Conservation (phyloP, 1,140 invertebrate species). For the Oedothorax gibbosus region DNA sequence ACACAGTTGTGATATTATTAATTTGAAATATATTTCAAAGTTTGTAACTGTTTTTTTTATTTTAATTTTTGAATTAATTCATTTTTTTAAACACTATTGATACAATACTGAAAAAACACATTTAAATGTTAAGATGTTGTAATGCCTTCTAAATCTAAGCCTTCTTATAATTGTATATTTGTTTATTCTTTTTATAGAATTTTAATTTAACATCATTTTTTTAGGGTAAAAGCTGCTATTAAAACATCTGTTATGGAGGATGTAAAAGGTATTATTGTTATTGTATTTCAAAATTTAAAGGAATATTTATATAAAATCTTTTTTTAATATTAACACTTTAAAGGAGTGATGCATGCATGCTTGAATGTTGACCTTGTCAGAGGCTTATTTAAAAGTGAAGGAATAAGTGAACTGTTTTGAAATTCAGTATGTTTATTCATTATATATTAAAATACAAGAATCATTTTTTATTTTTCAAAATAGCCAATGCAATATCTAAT, state of each 20-base stretch:
- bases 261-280: constrained; percentile 42
- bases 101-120: neutral
- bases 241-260: constrained; percentile 59
- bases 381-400: no score
- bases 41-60: neutral
- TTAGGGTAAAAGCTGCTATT: constrained; percentile 57
- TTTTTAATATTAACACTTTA: no score
- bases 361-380: no score
- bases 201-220: neutral
- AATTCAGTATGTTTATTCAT: no score
- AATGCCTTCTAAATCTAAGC: neutral
- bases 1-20: neutral
- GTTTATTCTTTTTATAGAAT: neutral
- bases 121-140: neutral
- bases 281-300: neutral
- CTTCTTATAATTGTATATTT: neutral
- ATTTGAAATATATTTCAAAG: neutral
- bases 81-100: neutral
- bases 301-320: no score
- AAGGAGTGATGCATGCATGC: no score
- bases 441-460: no score
- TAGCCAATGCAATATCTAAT: no score
- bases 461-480: no score
- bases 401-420: no score
- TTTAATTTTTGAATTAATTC: neutral